Evolutionary conservation across 2,888 invertebrate genomes (phyloP), one percentile per base, ranked within the genome.

Genomic region (Pherbina coryleti): DNA sequence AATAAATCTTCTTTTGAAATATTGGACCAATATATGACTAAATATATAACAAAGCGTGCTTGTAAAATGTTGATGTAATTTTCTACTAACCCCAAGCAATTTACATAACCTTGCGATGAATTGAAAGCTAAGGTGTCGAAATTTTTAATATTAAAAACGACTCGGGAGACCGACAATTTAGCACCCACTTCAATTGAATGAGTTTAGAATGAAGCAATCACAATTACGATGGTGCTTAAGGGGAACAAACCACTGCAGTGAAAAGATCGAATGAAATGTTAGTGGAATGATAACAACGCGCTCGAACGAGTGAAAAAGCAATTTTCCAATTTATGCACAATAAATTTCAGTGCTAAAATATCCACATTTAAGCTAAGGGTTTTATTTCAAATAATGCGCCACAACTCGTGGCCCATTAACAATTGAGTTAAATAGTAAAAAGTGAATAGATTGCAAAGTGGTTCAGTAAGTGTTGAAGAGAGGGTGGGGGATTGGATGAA

Each of bases 281-380:
- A 14, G 44, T 44, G 8, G 14, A 44, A 44, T 44, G 44, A 17
- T 60, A 28, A 28, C 60, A 60, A 17, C 14, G 25, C 60, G 60
- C 60, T 22, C 17, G 22, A 19, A 25, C 3, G 9, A 28, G 60
- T 28, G 14, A 14, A 28, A 70, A 55, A 71, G 55, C 55, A 31
- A 71, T 71, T 55, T 71, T 71, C 14, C 71, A 71, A 55, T 71
- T 71, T 28, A 19, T 55, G n/a, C 53, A 71, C 34, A n/a, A 55
- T 19, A 19, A 55, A 34, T 28, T 22, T 19, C 34, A 34, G 44
- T 11, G 19, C 34, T 34, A 14, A 44, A 44, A 11, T 44, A 44
- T 44, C 14, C 7, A 11, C 44, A 44, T 44, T 44, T 11, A 44
- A 44, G 14, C 11, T 1, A 44, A 14, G 44, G 37, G 44, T 4